A percentile compares a stretch with the other conserved stretches of the same genome.
Evolutionary conservation across 2,888 invertebrate genomes (phyloP).

Genomic region (Strigamia maritima): DNA sequence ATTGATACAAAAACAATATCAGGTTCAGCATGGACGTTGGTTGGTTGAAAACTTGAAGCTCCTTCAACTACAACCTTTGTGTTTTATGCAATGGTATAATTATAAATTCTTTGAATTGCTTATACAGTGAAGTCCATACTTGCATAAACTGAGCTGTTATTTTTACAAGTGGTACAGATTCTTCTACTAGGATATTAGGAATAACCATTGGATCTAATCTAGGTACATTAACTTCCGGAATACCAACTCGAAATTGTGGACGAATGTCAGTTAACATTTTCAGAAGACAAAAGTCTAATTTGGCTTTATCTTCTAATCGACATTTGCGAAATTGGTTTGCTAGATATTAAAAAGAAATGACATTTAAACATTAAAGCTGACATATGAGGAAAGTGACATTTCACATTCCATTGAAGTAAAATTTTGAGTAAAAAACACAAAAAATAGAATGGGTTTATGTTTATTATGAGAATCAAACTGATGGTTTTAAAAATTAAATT

Average conservation of each 20-base stretch:
- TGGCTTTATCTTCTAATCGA: conserved; percentile 15
- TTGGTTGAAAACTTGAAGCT: conserved; percentile 38
- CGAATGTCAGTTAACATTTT: conserved; percentile 38
- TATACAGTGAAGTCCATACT: neutral
- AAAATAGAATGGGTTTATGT: too few relatives aligned
- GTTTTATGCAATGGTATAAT: neutral
- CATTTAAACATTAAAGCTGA: neutral
- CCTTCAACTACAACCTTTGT: conserved; percentile 36
- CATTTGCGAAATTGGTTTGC: conserved; percentile 38
- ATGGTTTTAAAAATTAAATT: too few relatives aligned
- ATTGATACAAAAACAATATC: conserved; percentile 27
- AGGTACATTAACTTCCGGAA: conserved; percentile 38
- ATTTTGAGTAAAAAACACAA: too few relatives aligned
- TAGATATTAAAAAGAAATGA: neutral
- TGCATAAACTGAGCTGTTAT: conserved; percentile 35
- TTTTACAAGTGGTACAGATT: conserved; percentile 34
- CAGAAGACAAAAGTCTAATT: conserved; percentile 37
- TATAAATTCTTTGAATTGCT: neutral
- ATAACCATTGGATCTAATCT: conserved; percentile 38
- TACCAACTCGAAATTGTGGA: conserved; percentile 35
- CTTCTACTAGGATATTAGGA: conserved; percentile 36
- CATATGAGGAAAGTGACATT: neutral
- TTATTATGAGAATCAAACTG: too few relatives aligned
- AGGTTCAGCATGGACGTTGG: conserved; percentile 38
- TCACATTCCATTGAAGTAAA: neutral